A percentile compares a stretch with the other conserved stretches of the same genome.
Conservation (phyloP, 2,888 invertebrate species). For the Anoplius nigerrimus region DNA sequence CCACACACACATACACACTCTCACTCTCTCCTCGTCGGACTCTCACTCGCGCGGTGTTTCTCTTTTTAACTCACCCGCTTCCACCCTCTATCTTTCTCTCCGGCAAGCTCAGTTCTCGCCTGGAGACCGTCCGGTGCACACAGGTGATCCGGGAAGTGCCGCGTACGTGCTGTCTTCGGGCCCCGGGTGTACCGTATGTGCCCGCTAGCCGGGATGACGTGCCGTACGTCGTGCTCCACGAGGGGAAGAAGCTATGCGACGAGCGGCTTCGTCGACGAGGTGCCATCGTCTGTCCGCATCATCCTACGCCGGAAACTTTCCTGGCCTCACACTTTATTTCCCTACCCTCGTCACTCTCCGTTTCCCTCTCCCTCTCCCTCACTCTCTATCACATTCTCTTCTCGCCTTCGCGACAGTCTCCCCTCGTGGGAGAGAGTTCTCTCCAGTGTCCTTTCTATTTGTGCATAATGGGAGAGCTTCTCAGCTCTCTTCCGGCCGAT, state of each 20-base stretch:
- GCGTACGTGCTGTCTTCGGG: conserved; percentile 21
- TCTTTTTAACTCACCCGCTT: conserved; percentile 27
- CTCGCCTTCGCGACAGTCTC: not conserved
- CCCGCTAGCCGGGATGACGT: conserved; percentile 22
- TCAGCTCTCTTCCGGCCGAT: too few relatives aligned
- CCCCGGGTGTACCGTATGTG: conserved; percentile 38
- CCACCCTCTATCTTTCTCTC: conserved; percentile 39
- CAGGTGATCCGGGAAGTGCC: conserved; percentile 50
- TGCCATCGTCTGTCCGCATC: not conserved
- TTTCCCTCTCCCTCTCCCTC: not conserved
- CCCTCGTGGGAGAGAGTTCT: too few relatives aligned
- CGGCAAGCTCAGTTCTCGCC: conserved; percentile 67
- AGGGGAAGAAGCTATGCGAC: not conserved
- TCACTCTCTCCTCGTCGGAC: too few relatives aligned
- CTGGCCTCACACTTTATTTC: not conserved
- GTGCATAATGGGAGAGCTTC: too few relatives aligned
- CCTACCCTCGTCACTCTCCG: too few relatives aligned
- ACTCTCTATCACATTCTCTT: too few relatives aligned
- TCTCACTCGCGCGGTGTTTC: too few relatives aligned
- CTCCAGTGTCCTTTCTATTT: not conserved
- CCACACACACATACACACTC: too few relatives aligned
- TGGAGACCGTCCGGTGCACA: conserved; percentile 63
- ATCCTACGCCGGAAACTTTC: not conserved
- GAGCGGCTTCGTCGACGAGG: not conserved
- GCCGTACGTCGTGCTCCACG: conserved; percentile 2